Evolutionary conservation across 2,797 vertebrate species (phyloP), one percentile per base, ranked within the genome.

Genomic region (Clarias pachynema): DNA sequence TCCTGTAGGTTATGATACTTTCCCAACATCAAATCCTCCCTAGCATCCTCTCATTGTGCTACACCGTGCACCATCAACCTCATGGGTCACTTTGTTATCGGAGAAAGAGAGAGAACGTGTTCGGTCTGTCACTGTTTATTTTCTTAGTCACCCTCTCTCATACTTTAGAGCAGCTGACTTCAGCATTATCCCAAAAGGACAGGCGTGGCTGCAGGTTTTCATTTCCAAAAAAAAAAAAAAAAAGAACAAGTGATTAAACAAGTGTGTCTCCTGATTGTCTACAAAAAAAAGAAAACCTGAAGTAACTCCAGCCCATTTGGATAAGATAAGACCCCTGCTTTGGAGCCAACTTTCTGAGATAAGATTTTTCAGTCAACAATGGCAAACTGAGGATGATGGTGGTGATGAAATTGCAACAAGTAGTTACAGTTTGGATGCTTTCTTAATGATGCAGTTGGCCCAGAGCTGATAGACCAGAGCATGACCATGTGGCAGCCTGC

Each of bases 401-500:
- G 34, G 82, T 70, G 60, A 66, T 37, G 49, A 40, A 78, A 82
- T 70, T 62, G 63, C 26, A 69, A 26, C 34, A 72, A 75, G 5
- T 79, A 69, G 65, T 66, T 65, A 84, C 78, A 87, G 74, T 77
- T 82, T 74, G 37, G 31, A 34, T 40, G 16, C 24, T 84, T 16
- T 86, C 24, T 4, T 75, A 91, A 79, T 87, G 89, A 82, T 88
- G 66, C 91, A 99, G 98, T 96, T 88, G 94, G 96, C 65, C 95
- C 97, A 86, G 98, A 99, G 89, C 94, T 99, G 89, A 97, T 98
- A 89, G 98, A 99, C 0, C 95, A 96, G 0, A 94, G 94, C 0
- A 93, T 94, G 24, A 94, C 95, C 84, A 94, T 98, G 84, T 99
- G 98, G 98, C 97, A 99, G 3, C 97, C 97, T 3, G 95, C 95